Base-by-base conservation (phyloP, 2,888 invertebrate species). In the Drosophila kambysellisi region DNA sequence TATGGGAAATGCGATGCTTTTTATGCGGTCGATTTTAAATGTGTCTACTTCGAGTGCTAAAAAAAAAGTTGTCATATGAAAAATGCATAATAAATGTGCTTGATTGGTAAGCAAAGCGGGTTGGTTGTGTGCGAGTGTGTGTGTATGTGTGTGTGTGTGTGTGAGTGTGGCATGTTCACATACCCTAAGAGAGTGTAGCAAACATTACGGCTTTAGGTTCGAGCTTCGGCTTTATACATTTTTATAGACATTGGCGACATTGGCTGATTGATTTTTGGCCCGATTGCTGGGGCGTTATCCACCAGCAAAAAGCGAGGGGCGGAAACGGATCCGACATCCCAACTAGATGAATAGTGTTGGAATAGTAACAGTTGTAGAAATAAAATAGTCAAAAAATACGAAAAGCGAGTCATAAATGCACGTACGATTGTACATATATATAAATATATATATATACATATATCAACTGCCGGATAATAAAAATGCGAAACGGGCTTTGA, bases 81-180 rank as follows among this genome's bases (percentile, higher is more conserved):
- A 85, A 85, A 89, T 85, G 85, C 85, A 85, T 89, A 89, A 89
- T 89, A 85, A 89, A 85, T 83, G 82, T 70, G 82, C 79, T 81
- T 79, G 84, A 85, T 89, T 88, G 88, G 70, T 79, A 70, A 59
- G 58, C 51, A 54, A 15, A 64, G 59, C 50, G 54, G 29, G 37
- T 29, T n/a, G n/a, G n/a, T 39, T 43, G 43, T 66, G 43, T 59
- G 56, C 30, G 35, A 35, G 17, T n/a, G 30, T 43, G 11, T 33
- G 52, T 50, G 56, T 25, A 60, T 48, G 60, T 25, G 4, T 4
- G 8, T 46, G 7, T 46, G n/a, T 41, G 8, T n/a, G 58, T 46
- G 7, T 46, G n/a, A n/a, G 8, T n/a, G 58, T 53, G 70, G 71
- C 70, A 50, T 83, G 70, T 75, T 72, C 70, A 66, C 79, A 86